Evolutionary conservation across 1,140 invertebrate genomes (phyloP).

Genomic region (Euura saliciscinereae): DNA sequence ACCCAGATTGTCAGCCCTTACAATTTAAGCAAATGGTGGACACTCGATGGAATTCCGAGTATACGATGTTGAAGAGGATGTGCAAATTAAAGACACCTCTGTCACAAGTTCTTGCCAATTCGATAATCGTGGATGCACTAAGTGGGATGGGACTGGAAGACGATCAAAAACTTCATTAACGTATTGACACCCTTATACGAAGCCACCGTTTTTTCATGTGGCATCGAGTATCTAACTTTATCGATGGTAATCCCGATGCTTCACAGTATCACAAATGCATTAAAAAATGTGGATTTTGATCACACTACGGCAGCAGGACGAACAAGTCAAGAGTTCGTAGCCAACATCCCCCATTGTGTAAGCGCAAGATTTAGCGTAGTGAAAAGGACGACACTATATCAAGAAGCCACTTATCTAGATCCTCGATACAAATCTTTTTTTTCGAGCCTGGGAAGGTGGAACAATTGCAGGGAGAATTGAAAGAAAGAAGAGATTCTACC

Average conservation of each 20-base stretch:
- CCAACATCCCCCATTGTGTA: constrained; percentile 6
- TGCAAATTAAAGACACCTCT: constrained; percentile 12
- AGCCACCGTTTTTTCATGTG: constrained; percentile 24
- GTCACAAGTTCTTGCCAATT: constrained; percentile 16
- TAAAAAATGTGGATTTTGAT: constrained; percentile 15
- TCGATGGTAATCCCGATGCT: constrained; percentile 27
- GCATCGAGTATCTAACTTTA: constrained; percentile 24
- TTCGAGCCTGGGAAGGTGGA: neutral
- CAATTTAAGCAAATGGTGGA: constrained; percentile 17
- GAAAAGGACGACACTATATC: neutral
- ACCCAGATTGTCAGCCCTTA: neutral
- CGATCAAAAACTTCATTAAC: constrained; percentile 16
- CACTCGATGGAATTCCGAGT: constrained; percentile 21
- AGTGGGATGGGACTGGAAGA: constrained; percentile 14
- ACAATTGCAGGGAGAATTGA: neutral
- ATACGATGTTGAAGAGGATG: constrained; percentile 19
- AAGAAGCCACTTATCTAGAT: constrained; percentile 12
- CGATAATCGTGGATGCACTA: constrained; percentile 16
- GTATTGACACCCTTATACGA: constrained; percentile 26
- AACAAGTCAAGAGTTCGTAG: neutral
- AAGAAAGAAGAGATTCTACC: neutral
- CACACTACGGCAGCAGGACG: neutral
- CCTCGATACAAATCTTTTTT: constrained; percentile 14
- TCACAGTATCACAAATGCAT: constrained; percentile 18
- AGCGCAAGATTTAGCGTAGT: neutral